Evolutionary conservation across 2,113 vertebrate species (phyloP).

Genomic region (Microcebus tavaratra): DNA sequence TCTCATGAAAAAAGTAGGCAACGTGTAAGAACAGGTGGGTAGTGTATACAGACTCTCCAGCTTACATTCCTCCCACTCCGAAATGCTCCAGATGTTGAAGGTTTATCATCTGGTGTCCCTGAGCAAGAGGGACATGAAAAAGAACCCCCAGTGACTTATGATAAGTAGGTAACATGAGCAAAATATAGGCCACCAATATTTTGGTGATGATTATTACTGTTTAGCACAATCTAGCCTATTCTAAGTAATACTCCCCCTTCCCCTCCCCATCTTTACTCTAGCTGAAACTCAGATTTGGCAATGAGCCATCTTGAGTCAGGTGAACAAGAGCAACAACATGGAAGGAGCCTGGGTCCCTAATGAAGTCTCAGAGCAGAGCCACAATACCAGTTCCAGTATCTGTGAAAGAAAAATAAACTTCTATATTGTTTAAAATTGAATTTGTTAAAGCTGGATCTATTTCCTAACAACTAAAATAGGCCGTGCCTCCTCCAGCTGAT

Average conservation of each 20-base stretch:
- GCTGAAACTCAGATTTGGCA: not conserved
- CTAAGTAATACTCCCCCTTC: not conserved
- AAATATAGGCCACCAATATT: not conserved
- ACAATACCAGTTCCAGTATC: not conserved
- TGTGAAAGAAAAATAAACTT: conserved; percentile 8
- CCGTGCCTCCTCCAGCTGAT: not conserved
- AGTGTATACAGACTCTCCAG: not conserved
- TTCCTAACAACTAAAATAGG: not conserved
- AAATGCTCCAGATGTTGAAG: not conserved
- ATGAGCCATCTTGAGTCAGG: not conserved
- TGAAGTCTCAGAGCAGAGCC: not conserved
- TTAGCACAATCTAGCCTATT: not conserved
- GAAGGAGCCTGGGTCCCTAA: not conserved
- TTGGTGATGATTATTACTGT: not conserved
- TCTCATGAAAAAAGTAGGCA: not conserved
- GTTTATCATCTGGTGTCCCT: not conserved
- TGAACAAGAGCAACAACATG: not conserved
- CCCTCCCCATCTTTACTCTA: not conserved
- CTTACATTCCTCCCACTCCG: not conserved
- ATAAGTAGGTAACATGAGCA: not conserved
- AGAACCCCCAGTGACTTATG: not conserved
- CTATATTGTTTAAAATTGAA: not conserved
- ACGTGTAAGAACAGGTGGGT: not conserved
- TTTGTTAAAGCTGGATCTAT: not conserved
- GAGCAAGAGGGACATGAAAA: not conserved